Conservation (phyloP, 2,888 invertebrate species). For the Xestia xanthographa region DNA sequence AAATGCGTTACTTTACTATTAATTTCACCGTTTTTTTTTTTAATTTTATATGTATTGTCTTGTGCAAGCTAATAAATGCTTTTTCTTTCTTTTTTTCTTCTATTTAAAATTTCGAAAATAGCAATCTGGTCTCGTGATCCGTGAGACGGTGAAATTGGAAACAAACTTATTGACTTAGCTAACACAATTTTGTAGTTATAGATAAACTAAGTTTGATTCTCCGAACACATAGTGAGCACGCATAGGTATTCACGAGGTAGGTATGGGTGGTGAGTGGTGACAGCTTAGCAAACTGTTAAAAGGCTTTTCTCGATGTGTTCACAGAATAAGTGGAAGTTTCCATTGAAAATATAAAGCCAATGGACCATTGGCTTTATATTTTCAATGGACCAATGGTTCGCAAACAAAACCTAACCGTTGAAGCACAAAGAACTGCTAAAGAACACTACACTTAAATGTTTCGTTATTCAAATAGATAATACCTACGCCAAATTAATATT, state of each 20-base stretch:
- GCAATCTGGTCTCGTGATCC: too few species aligned
- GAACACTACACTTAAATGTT: too few species aligned
- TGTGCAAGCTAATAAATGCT: too few species aligned
- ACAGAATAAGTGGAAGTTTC: neutral
- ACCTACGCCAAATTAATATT: too few species aligned
- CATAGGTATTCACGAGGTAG: slow-evolving; percentile 16
- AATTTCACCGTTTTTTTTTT: too few species aligned
- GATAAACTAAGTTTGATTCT: neutral
- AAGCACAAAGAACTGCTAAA: too few species aligned
- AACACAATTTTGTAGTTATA: neutral
- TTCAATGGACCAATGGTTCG: neutral
- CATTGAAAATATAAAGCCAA: neutral
- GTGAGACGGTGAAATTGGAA: too few species aligned
- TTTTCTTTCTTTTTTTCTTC: too few species aligned
- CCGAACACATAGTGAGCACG: neutral
- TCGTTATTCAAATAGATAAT: neutral
- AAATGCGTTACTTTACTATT: too few species aligned
- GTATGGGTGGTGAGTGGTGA: neutral
- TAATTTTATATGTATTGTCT: too few species aligned
- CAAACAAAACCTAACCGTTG: neutral
- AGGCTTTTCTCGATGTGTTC: neutral
- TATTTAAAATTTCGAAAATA: too few species aligned
- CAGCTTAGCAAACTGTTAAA: slow-evolving; percentile 10
- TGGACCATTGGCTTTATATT: too few species aligned
- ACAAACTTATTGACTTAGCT: slow-evolving; percentile 4